Evolutionary conservation across 23 tunicate genomes (phyloP).

Genomic region (Diplosoma virens): DNA sequence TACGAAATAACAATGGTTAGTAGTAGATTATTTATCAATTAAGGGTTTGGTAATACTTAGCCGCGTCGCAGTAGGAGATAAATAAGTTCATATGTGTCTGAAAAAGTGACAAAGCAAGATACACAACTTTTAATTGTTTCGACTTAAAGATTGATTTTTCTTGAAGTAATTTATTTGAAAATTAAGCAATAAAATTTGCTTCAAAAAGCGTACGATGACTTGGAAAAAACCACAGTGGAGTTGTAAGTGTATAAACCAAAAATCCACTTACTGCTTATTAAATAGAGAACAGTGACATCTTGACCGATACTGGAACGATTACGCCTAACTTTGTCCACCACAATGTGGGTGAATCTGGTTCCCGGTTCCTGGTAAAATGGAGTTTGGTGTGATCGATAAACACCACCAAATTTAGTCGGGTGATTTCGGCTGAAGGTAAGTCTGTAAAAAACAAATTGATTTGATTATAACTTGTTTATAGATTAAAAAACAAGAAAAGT

Average conservation of each 20-base stretch:
- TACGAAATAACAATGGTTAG: too few species aligned
- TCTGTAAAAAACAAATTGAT: too few species aligned
- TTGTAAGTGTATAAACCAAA: neutral
- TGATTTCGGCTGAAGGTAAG: slow-evolving; percentile 34
- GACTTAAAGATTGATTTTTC: too few species aligned
- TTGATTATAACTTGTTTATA: too few species aligned
- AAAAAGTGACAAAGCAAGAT: too few species aligned
- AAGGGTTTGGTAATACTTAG: too few species aligned
- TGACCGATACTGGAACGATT: neutral
- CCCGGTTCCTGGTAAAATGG: slow-evolving; percentile 50
- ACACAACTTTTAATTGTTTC: too few species aligned
- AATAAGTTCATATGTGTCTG: too few species aligned
- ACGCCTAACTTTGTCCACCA: slow-evolving; percentile 27
- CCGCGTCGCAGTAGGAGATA: too few species aligned
- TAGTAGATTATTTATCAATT: too few species aligned
- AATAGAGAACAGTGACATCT: slow-evolving; percentile 27
- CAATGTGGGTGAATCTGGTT: slow-evolving; percentile 39
- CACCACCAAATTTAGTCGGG: slow-evolving; percentile 52
- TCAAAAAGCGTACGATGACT: neutral
- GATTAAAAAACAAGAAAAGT: too few species aligned
- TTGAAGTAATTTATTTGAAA: neutral
- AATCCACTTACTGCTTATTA: slow-evolving; percentile 36
- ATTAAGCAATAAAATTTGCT: neutral
- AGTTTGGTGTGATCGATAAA: slow-evolving; percentile 21
- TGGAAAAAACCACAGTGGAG: too few species aligned